Percentiles rank a stretch among this genome's conserved stretches.
Evolutionary conservation across 2,797 vertebrate species (phyloP).

Genomic region (Rhadinocentrus ornatus): DNA sequence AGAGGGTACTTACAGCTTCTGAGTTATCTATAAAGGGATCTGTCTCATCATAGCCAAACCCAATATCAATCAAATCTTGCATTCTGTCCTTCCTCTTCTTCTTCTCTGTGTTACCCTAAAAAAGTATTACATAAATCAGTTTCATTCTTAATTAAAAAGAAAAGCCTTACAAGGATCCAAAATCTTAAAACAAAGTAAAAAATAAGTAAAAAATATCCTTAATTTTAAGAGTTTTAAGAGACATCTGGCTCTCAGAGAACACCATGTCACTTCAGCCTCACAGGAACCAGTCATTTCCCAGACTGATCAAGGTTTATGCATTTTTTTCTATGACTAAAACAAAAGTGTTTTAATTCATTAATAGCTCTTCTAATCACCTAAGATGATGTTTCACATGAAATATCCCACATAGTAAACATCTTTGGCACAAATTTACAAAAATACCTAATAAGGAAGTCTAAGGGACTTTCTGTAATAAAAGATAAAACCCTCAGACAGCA

Average conservation of each 20-base stretch:
- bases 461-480: neutral
- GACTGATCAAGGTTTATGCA: neutral
- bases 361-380: neutral
- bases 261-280: neutral
- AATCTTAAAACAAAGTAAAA: neutral
- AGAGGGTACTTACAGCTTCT: constrained; percentile 90
- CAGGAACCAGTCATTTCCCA: neutral
- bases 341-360: neutral
- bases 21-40: constrained; percentile 99
- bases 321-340: neutral
- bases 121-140: neutral
- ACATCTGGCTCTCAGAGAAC: too few relatives aligned
- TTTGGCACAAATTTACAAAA: neutral
- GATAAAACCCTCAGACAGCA: neutral
- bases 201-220: neutral
- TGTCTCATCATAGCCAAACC: constrained; percentile 96
- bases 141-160: constrained; percentile 12
- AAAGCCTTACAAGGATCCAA: neutral
- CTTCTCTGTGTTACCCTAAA: constrained; percentile 77
- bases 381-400: neutral
- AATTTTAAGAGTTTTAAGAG: neutral
- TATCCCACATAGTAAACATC: neutral
- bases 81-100: constrained; percentile 93
- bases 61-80: constrained; percentile 96
- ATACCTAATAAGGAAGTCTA: neutral